A percentile compares a stretch with the other conserved stretches of the same genome.
Conservation (phyloP, 2,888 invertebrate genomes). For the Amphipyra tragopoginis region DNA sequence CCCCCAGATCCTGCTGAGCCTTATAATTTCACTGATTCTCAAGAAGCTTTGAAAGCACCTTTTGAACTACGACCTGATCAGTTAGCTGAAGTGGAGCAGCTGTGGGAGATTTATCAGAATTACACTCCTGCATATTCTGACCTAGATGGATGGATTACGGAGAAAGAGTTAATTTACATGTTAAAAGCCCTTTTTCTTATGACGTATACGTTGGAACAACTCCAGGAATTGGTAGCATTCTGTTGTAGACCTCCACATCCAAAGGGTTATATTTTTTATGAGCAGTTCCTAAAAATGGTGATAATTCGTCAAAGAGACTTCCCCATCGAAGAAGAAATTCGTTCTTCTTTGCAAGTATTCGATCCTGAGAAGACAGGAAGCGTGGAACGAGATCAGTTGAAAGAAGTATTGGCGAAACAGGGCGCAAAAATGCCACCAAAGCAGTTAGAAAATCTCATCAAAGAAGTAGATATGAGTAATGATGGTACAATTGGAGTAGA, state of each 20-base stretch:
- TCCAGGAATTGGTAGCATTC: slow-evolving; percentile 77
- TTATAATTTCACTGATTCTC: slow-evolving; percentile 77
- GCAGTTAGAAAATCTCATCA: slow-evolving; percentile 76
- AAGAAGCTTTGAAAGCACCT: slow-evolving; percentile 77
- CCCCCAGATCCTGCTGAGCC: slow-evolving; percentile 85
- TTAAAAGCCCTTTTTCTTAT: slow-evolving; percentile 77
- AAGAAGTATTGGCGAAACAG: slow-evolving; percentile 71
- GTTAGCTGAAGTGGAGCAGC: slow-evolving; percentile 79
- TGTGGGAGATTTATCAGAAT: slow-evolving; percentile 82
- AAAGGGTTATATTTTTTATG: slow-evolving; percentile 78
- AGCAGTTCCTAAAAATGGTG: slow-evolving; percentile 83
- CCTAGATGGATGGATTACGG: slow-evolving; percentile 78
- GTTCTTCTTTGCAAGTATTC: slow-evolving; percentile 74
- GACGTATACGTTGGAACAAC: slow-evolving; percentile 82
- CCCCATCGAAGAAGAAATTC: slow-evolving; percentile 79
- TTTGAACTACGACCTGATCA: slow-evolving; percentile 82
- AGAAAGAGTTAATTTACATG: slow-evolving; percentile 83
- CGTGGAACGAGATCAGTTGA: slow-evolving; percentile 77
- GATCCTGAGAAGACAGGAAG: slow-evolving; percentile 76
- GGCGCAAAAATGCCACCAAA: slow-evolving; percentile 79
- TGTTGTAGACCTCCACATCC: slow-evolving; percentile 81
- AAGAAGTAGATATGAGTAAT: slow-evolving; percentile 83
- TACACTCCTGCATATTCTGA: slow-evolving; percentile 83
- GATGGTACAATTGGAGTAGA: slow-evolving; percentile 84
- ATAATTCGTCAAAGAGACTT: slow-evolving; percentile 79